Evolutionary conservation across 2,113 vertebrate species (phyloP).

Genomic region (Podilymbus podiceps): DNA sequence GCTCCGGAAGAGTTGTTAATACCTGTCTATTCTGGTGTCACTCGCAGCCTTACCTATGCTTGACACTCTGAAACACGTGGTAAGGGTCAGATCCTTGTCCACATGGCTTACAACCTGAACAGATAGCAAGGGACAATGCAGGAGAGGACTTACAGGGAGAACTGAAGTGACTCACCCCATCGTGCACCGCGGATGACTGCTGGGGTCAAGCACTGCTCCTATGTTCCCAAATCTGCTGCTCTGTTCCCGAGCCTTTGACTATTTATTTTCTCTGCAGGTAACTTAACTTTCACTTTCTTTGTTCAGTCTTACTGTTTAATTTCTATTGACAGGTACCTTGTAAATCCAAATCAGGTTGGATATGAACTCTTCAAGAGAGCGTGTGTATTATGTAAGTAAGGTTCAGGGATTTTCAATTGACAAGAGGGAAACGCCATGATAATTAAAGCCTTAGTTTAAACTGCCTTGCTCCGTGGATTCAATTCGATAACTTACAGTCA

Average conservation of each 20-base stretch:
- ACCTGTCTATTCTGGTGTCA: not conserved
- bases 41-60: not conserved
- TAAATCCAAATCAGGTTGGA: not conserved
- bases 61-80: rapidly evolving
- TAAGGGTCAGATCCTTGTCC: not conserved
- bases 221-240: not conserved
- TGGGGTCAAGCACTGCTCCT: not conserved
- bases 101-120: not conserved
- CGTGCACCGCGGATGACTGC: not conserved
- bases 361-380: not conserved
- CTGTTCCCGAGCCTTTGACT: not conserved
- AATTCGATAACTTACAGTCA: not conserved
- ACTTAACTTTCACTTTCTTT: not conserved
- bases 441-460: not conserved
- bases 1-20: rapidly evolving
- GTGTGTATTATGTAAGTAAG: not conserved
- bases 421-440: not conserved
- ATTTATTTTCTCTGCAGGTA: not conserved
- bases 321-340: not conserved
- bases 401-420: not conserved
- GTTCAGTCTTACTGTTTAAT: not conserved
- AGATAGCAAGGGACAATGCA: not conserved
- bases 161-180: not conserved
- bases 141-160: not conserved
- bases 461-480: not conserved